Evolutionary conservation across 2,113 vertebrate genomes (phyloP), one percentile per base, ranked within the genome.

Genomic region (Hippocampus barbouri): DNA sequence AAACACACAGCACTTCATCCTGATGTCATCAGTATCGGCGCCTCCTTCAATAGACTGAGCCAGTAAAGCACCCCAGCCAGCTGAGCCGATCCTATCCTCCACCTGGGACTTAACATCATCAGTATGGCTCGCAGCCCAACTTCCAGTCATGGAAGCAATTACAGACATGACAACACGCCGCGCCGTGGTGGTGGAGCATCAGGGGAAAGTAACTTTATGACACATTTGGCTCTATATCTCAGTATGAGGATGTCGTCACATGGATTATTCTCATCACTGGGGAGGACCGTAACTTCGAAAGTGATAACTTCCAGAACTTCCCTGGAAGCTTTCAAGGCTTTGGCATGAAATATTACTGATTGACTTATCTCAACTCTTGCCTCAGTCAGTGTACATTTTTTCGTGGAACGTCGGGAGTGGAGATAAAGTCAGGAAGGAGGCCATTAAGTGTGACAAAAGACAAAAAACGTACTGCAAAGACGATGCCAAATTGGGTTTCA

Each of bases 121-220:
- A 78, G 73, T 73, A 45, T 45, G 71, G 81, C 74, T 68, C 25
- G 73, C 57, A 66, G 81, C 83, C 82, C 83, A 78, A 85, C 87
- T 71, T 65, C 81, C 66, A 82, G 77, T 84, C 80, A 90, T 91
- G 90, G 90, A 90, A 91, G 86, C 83, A 91, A 91, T 92, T 92
- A 91, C 68, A 51, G 77, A 64, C 75, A 70, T 54, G 70, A 75
- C 47, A 87, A 81, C 72, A 60, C 75, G n/a, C 56, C 2, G 56
- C 56, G 12, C 56, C 56, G 15, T 20, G 27, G 59, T 34, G 59
- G 27, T 61, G 59, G 59, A 61, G 14, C 69, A 79, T 68, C 62
- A 38, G 71, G 70, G 34, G 67, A 47, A 43, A 68, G 51, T 49
- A 47, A 53, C 59, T 54, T 66, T 34, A 63, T 45, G 64, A 66